These are phyloP conservation scores for Aphidius gifuensis DNA, from an alignment of 1,140 invertebrate species.

Conservation along the genomic window DNA sequence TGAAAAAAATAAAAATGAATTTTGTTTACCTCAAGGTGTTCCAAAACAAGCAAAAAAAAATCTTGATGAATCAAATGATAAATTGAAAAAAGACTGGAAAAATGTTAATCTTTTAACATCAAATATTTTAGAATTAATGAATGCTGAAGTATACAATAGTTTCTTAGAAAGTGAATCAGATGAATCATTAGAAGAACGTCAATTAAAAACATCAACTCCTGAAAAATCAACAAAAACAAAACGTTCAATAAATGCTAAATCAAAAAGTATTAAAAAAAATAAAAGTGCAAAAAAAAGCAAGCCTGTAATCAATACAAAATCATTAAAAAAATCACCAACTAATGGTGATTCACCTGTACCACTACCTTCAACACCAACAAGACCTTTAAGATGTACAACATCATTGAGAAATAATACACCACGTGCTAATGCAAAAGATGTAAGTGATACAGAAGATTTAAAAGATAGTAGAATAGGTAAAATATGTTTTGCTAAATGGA, in stretches of 20 bases:
- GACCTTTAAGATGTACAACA: constrained; percentile 8
- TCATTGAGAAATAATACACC: constrained; percentile 21
- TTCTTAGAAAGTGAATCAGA: constrained; percentile 27
- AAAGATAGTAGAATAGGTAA: constrained; percentile 47
- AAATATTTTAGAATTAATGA: constrained; percentile 33
- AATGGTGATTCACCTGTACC: constrained; percentile 1
- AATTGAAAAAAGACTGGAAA: constrained; percentile 42
- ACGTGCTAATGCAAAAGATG: too few species aligned
- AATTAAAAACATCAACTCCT: constrained; percentile 41
- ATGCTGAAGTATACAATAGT: constrained; percentile 31
- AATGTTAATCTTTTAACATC: constrained; percentile 37
- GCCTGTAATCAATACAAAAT: constrained; percentile 25
- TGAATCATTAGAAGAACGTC: constrained; percentile 25
- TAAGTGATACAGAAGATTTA: not conserved
- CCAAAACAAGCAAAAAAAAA: constrained; percentile 37
- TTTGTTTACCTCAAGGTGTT: constrained; percentile 36
- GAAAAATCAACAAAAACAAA: constrained; percentile 22
- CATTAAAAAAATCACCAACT: constrained; percentile 25
- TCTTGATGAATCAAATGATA: constrained; percentile 31
- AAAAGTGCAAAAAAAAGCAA: constrained; percentile 19
- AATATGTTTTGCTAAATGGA: constrained; percentile 62
- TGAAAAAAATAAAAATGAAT: constrained; percentile 27
- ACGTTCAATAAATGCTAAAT: constrained; percentile 22
- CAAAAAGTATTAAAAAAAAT: constrained; percentile 30
- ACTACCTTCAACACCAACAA: constrained; percentile 15